Evolutionary conservation across 35 echinoderm and acorn worm genomes (phyloP).

Genomic region (Stichopus chloronotus): DNA sequence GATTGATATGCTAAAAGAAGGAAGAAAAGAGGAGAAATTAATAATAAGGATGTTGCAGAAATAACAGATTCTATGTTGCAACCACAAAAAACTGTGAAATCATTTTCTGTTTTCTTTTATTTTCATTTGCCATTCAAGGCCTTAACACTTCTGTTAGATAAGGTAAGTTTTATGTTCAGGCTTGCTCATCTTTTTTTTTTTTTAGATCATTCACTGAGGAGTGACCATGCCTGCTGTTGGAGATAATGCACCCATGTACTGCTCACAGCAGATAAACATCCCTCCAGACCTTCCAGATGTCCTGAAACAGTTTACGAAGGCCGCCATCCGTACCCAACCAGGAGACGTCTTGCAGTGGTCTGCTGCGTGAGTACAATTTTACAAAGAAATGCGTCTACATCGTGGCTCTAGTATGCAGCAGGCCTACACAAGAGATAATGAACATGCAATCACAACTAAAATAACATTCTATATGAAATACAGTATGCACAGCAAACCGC

Average conservation of each 20-base stretch:
- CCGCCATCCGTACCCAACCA: slow-evolving; percentile 93
- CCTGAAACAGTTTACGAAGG: slow-evolving; percentile 98
- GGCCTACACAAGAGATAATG: neutral
- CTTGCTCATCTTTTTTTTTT: neutral
- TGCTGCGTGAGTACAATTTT: slow-evolving; percentile 80
- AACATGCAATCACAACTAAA: neutral
- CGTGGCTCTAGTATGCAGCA: too few relatives aligned
- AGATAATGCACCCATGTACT: slow-evolving; percentile 94
- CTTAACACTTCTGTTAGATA: too few relatives aligned
- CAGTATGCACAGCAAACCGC: too few relatives aligned
- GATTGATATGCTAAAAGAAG: too few relatives aligned
- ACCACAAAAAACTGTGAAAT: too few relatives aligned
- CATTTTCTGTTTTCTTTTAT: too few relatives aligned
- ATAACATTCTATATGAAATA: too few relatives aligned
- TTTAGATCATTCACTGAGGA: neutral
- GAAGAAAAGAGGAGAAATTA: too few relatives aligned
- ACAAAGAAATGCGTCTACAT: neutral
- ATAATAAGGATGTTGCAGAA: too few relatives aligned
- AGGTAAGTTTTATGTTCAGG: neutral
- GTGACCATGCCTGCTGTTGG: slow-evolving; percentile 91
- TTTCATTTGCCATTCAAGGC: too few relatives aligned
- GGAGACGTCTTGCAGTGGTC: slow-evolving; percentile 94
- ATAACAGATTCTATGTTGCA: too few relatives aligned
- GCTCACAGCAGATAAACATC: slow-evolving; percentile 98
- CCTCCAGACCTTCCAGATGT: slow-evolving; percentile 90